phyloP scores from a whole-genome alignment of 1,140 invertebrate genomes.

The Nasonia vitripennis region DNA sequence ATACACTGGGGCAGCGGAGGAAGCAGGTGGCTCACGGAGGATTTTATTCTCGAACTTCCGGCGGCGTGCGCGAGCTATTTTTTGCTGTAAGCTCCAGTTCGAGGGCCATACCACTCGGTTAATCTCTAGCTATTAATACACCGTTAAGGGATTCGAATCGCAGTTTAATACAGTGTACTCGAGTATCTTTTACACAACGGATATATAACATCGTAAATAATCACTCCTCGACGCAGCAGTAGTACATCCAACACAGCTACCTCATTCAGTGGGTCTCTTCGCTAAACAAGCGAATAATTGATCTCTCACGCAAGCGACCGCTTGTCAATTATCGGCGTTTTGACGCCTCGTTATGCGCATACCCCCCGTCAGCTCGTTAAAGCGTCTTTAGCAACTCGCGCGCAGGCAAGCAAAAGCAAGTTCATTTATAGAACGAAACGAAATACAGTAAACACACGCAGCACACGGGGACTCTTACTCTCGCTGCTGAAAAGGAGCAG shows the following conservation, averaged over 20 bases:
- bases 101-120: neutral
- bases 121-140: too few relatives aligned
- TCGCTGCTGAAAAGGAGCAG: neutral
- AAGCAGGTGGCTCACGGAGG: neutral
- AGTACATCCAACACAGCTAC: neutral
- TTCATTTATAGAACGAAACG: neutral
- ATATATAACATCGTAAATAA: too few relatives aligned
- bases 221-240: too few relatives aligned
- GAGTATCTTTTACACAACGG: neutral
- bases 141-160: too few relatives aligned
- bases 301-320: neutral
- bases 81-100: neutral
- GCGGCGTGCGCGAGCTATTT: neutral
- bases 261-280: neutral
- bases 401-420: too few relatives aligned
- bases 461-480: neutral
- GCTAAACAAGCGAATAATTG: neutral
- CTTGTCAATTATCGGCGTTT: slow-evolving; percentile 36
- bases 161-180: neutral
- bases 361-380: slow-evolving; percentile 12
- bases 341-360: slow-evolving; percentile 13
- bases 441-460: neutral
- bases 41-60: slow-evolving; percentile 28
- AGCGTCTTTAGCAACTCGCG: slow-evolving; percentile 4
- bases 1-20: neutral